phyloP scores from a whole-genome alignment of 2,113 vertebrate genomes.

The Eulemur rufifrons region DNA sequence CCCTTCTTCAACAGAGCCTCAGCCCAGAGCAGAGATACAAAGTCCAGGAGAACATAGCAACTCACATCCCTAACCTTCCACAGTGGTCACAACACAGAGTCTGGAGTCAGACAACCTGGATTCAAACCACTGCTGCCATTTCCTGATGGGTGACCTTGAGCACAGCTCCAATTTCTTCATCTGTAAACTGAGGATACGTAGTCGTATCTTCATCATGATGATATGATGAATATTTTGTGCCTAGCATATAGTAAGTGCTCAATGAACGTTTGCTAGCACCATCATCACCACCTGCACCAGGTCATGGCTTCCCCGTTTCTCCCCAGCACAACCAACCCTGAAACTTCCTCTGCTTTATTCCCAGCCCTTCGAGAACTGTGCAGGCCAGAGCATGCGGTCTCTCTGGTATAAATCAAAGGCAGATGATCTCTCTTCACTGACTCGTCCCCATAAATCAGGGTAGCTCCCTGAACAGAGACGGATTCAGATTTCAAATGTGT shows the following conservation, averaged over 20 bases:
- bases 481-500: slow-evolving; percentile 73
- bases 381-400: not conserved
- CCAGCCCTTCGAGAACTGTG: not conserved
- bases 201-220: not conserved
- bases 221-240: not conserved
- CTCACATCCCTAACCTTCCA: not conserved
- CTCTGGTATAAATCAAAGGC: slow-evolving; percentile 40
- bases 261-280: not conserved
- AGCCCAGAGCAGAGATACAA: not conserved
- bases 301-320: not conserved
- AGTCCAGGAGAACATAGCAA: not conserved
- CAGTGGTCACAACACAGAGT: not conserved
- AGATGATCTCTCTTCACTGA: slow-evolving; percentile 53
- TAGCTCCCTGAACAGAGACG: slow-evolving; percentile 58
- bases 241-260: not conserved
- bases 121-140: not conserved
- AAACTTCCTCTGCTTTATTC: not conserved
- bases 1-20: not conserved
- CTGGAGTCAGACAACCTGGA: not conserved
- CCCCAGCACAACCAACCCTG: not conserved
- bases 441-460: slow-evolving; percentile 74
- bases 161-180: not conserved
- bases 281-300: rapidly evolving
- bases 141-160: not conserved
- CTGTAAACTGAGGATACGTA: not conserved